A percentile compares a stretch with the other conserved stretches of the same genome.
These are phyloP conservation scores for Drosophila cracens DNA, from an alignment of 2,888 invertebrate species.

Conservation along the genomic window DNA sequence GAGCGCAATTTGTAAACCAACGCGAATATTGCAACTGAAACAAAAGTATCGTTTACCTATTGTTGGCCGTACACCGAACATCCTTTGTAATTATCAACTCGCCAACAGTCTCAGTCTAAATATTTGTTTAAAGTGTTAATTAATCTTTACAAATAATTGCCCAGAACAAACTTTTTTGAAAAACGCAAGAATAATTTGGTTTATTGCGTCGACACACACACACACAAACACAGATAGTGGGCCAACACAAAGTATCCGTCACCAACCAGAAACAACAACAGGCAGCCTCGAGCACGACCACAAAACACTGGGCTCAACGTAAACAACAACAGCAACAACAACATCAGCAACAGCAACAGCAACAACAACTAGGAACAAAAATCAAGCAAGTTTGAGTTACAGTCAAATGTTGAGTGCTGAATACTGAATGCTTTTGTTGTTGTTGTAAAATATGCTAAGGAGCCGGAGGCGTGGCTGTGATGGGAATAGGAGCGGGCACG, in stretches of 20 bases:
- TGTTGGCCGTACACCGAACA: conserved; percentile 16
- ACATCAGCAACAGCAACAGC: conserved; percentile 2
- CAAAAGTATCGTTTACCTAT: conserved; percentile 18
- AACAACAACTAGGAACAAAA: conserved; percentile 24
- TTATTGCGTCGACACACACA: conserved; percentile 56
- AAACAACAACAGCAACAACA: conserved; percentile 29
- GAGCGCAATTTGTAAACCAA: conserved; percentile 5
- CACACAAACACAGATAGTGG: conserved; percentile 17
- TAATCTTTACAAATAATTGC: conserved; percentile 79
- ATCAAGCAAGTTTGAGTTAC: conserved; percentile 32
- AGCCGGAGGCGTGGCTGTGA: conserved; percentile 18
- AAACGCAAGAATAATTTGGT: conserved; percentile 79
- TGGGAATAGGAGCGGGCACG: conserved; percentile 3
- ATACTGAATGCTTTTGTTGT: conserved; percentile 20
- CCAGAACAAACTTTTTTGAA: conserved; percentile 73
- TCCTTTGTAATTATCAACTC: conserved; percentile 68
- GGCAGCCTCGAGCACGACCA: conserved; percentile 41
- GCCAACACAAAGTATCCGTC: conserved; percentile 46
- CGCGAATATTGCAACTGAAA: neutral
- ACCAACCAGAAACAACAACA: conserved; percentile 33
- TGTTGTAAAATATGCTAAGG: conserved; percentile 73
- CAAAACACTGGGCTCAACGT: conserved; percentile 52
- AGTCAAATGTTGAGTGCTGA: conserved; percentile 62
- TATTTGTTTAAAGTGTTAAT: conserved; percentile 80
- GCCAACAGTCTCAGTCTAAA: conserved; percentile 65